Conservation (phyloP, 2,113 vertebrate species). For the Myiopsitta monachus region DNA sequence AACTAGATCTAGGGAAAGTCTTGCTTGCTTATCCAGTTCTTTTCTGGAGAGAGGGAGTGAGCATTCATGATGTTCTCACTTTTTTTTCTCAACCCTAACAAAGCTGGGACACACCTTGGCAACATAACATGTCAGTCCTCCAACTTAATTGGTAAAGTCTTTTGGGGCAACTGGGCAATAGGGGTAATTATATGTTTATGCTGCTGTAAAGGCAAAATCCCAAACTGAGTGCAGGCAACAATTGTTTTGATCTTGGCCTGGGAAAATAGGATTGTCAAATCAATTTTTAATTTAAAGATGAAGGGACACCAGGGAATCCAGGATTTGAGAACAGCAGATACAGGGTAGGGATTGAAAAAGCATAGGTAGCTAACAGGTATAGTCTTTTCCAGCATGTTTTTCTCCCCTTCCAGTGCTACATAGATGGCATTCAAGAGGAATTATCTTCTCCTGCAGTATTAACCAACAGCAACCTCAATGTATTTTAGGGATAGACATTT, state of each 20-base stretch:
- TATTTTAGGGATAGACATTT: neutral
- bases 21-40: neutral
- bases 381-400: neutral
- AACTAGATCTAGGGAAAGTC: neutral
- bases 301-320: neutral
- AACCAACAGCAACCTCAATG: neutral
- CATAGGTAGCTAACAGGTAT: neutral
- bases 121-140: rapidly evolving
- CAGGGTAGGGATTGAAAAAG: neutral
- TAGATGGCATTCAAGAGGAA: neutral
- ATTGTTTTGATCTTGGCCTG: neutral
- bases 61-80: rapidly evolving
- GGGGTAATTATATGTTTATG: neutral
- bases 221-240: neutral
- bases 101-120: neutral
- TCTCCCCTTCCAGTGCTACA: neutral
- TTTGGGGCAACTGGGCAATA: neutral
- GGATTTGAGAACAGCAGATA: neutral
- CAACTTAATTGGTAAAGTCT: neutral
- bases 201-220: neutral
- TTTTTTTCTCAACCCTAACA: neutral
- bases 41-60: neutral
- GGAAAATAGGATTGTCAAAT: neutral
- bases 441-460: neutral
- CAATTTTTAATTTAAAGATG: neutral